Conservation (phyloP, 1,140 invertebrate genomes). For the Cyphomyrmex costatus region DNA sequence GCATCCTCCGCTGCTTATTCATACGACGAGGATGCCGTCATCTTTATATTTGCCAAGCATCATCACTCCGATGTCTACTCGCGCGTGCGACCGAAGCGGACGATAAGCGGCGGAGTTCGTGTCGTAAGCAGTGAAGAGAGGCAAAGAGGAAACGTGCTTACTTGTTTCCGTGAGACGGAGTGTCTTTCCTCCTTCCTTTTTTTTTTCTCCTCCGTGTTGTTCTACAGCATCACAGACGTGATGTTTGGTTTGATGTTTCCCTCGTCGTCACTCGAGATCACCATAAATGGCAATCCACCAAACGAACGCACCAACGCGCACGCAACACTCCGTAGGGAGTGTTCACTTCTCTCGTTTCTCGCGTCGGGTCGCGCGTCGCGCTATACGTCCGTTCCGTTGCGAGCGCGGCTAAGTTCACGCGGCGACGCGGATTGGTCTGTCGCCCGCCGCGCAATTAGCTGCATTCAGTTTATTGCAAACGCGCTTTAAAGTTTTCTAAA, state of each 20-base stretch:
- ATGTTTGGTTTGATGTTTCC: conserved; percentile 73
- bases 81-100: background rate
- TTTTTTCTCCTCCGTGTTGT: background rate
- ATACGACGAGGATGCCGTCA: conserved; percentile 78
- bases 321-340: conserved; percentile 24
- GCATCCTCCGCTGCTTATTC: conserved; percentile 57
- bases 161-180: conserved; percentile 35
- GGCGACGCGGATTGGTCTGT: too few species aligned
- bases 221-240: conserved; percentile 76
- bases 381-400: background rate
- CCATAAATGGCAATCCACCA: conserved; percentile 85
- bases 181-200: conserved; percentile 15
- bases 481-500: too few species aligned
- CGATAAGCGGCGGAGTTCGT: conserved; percentile 5
- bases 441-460: too few species aligned
- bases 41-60: conserved; percentile 80
- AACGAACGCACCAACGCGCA: conserved; percentile 64
- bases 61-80: conserved; percentile 36
- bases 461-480: too few species aligned
- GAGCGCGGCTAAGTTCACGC: too few species aligned
- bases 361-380: background rate
- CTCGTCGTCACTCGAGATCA: conserved; percentile 78
- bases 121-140: background rate
- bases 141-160: background rate
- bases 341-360: conserved; percentile 4